Conservation (phyloP, 2,888 invertebrate genomes). For the Labia minor region DNA sequence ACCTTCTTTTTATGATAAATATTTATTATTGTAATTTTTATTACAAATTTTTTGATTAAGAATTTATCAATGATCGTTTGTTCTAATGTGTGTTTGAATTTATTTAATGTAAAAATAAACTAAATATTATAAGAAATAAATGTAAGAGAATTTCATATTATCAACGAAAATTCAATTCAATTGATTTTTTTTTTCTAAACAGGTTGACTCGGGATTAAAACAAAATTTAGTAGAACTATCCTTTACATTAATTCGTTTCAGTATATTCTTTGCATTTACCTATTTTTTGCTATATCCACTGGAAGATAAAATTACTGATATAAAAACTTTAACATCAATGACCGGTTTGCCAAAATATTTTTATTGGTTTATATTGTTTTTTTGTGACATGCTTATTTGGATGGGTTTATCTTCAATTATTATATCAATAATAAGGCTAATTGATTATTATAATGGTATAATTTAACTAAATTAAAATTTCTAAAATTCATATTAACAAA, state of each 20-base stretch:
- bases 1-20: too few relatives aligned
- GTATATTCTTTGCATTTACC: not conserved
- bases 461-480: not conserved
- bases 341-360: not conserved
- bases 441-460: not conserved
- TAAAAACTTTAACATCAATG: not conserved
- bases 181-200: too few relatives aligned
- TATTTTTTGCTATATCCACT: not conserved
- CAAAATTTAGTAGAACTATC: not conserved
- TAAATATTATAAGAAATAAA: too few relatives aligned
- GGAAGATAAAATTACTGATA: not conserved
- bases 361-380: not conserved
- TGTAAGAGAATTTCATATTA: too few relatives aligned
- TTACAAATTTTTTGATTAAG: too few relatives aligned
- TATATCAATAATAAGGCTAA: not conserved
- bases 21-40: too few relatives aligned
- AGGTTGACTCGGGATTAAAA: not conserved
- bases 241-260: not conserved
- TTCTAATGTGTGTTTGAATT: too few relatives aligned
- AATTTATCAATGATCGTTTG: too few relatives aligned
- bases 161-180: too few relatives aligned
- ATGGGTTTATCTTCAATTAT: not conserved
- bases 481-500: not conserved
- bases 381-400: not conserved
- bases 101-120: too few relatives aligned